phyloP scores from a whole-genome alignment of 2,888 invertebrate species.

The Hypena proboscidalis region DNA sequence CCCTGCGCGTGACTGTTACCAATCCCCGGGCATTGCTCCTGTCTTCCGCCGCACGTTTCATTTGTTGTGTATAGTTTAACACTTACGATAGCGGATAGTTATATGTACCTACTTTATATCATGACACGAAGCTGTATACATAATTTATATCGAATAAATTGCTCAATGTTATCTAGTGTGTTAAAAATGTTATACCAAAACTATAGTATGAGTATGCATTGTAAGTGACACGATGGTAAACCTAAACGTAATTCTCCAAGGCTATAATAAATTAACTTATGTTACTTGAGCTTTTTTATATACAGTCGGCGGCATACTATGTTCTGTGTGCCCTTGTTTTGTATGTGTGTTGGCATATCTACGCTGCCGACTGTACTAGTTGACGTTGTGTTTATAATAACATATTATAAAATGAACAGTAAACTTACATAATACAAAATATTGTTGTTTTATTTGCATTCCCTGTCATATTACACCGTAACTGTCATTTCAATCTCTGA shows the following conservation, averaged over 20 bases:
- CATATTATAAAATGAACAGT: conserved; percentile 81
- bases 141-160: conserved; percentile 53
- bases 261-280: conserved; percentile 50
- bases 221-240: conserved; percentile 45
- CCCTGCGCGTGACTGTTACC: conserved; percentile 67
- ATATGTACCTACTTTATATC: conserved; percentile 37
- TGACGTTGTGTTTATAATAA: conserved; percentile 83
- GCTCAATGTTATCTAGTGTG: conserved; percentile 79
- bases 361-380: conserved; percentile 64
- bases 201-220: conserved; percentile 51
- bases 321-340: conserved; percentile 38
- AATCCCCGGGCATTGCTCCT: conserved; percentile 71
- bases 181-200: conserved; percentile 70
- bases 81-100: conserved; percentile 47
- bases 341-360: conserved; percentile 48
- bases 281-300: conserved; percentile 43
- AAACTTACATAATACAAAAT: conserved; percentile 80
- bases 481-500: too few species aligned
- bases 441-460: conserved; percentile 58
- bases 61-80: conserved; percentile 76
- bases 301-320: conserved; percentile 29
- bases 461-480: too few species aligned
- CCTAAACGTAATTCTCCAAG: conserved; percentile 38
- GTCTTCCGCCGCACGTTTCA: conserved; percentile 68
- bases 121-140: conserved; percentile 46